phyloP scores from a whole-genome alignment of 37 sponge, comb jelly and placozoan species.

The Eunapius fragilis region DNA sequence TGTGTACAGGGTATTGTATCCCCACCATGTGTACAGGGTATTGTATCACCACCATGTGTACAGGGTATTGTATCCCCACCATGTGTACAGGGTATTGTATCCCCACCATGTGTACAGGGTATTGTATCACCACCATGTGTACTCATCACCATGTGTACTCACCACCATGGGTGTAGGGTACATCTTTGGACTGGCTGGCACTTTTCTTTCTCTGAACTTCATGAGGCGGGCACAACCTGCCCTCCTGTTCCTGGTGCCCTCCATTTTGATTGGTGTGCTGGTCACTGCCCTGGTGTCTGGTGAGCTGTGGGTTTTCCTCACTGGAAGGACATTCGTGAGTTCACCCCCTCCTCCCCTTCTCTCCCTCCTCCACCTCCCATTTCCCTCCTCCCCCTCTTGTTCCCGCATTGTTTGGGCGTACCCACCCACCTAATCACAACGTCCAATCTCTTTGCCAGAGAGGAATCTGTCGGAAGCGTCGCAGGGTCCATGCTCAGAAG shows the following conservation, averaged over 20 bases:
- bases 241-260: slow-evolving; percentile 87
- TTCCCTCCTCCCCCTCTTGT: no score
- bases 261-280: slow-evolving; percentile 60
- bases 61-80: no score
- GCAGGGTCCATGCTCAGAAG: neutral
- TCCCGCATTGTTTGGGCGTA: no score
- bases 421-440: neutral
- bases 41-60: no score
- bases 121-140: no score
- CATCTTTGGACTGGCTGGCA: slow-evolving; percentile 61
- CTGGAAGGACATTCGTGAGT: slow-evolving; percentile 25
- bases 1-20: no score
- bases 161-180: slow-evolving; percentile 39
- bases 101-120: no score
- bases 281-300: slow-evolving; percentile 44
- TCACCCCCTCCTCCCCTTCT: no score
- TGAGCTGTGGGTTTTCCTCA: slow-evolving; percentile 69
- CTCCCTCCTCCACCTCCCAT: no score
- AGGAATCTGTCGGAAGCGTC: neutral
- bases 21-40: no score
- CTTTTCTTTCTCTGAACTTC: slow-evolving; percentile 60
- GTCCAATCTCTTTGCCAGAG: neutral
- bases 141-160: no score
- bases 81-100: no score
- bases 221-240: slow-evolving; percentile 83